Percentiles rank a stretch among this genome's conserved stretches.
Conservation (phyloP, 2,797 vertebrate genomes). For the Cossypha dichroa region DNA sequence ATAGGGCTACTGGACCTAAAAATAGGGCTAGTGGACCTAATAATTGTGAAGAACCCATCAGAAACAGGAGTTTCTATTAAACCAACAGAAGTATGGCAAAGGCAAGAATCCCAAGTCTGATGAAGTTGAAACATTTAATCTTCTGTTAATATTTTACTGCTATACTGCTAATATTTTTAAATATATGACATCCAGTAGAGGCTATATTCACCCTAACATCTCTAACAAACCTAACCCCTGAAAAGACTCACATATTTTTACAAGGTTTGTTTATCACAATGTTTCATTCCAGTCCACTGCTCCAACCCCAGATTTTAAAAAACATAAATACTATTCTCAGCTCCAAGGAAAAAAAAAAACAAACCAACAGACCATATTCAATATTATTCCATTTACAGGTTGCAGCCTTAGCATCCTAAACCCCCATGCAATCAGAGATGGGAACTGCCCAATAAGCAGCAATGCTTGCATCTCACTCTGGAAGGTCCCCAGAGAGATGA, state of each 20-base stretch:
- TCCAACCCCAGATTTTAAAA: background rate
- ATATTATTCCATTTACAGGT: background rate
- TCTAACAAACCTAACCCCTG: background rate
- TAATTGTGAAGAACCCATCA: background rate
- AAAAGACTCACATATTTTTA: background rate
- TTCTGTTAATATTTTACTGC: background rate
- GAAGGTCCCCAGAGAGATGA: background rate
- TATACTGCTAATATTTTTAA: background rate
- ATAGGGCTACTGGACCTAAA: background rate
- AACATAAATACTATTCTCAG: background rate
- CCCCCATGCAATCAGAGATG: background rate
- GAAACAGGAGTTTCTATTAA: background rate
- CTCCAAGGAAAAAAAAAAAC: background rate
- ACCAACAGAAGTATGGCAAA: background rate
- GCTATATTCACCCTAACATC: background rate
- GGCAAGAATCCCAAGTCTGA: background rate
- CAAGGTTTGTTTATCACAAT: background rate
- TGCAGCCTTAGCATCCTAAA: background rate
- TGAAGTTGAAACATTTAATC: background rate
- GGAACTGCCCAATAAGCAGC: background rate
- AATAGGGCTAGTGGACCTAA: background rate
- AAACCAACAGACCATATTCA: background rate
- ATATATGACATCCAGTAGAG: background rate
- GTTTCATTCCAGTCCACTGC: background rate
- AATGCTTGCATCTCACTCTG: background rate